Evolutionary conservation across 2,797 vertebrate genomes (phyloP).

Genomic region (Salmo trutta): DNA sequence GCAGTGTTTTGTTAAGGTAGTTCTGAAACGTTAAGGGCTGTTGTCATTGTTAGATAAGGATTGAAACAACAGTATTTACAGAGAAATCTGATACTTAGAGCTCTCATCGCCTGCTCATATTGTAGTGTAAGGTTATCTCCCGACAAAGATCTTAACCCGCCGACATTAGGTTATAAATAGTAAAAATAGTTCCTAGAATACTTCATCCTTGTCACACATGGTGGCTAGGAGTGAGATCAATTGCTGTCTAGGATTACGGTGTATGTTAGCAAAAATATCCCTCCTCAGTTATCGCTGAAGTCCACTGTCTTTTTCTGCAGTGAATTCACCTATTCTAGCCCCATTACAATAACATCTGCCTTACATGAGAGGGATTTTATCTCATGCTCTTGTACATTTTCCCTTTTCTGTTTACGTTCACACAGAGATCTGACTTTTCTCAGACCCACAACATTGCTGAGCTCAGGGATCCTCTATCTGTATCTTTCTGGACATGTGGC

Average conservation of each 20-base stretch:
- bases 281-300: slow-evolving; percentile 20
- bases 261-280: slow-evolving; percentile 43
- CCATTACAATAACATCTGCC: slow-evolving; percentile 41
- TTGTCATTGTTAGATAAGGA: not conserved
- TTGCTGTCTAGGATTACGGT: slow-evolving; percentile 30
- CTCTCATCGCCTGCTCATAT: not conserved
- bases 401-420: slow-evolving; percentile 1
- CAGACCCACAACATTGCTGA: not conserved
- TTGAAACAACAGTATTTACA: not conserved
- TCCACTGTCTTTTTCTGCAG: slow-evolving; percentile 38
- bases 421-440: not conserved
- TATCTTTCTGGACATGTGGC: not conserved
- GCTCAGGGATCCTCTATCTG: not conserved
- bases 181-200: slow-evolving; percentile 27
- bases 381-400: not conserved
- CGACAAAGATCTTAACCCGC: not conserved
- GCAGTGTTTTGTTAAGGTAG: not conserved
- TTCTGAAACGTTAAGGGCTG: not conserved
- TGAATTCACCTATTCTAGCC: slow-evolving; percentile 27
- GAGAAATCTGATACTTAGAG: not conserved
- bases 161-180: slow-evolving; percentile 25
- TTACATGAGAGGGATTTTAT: slow-evolving; percentile 12
- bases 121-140: not conserved
- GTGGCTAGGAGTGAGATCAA: slow-evolving; percentile 24
- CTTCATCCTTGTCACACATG: slow-evolving; percentile 20